Evolutionary conservation across 2,113 vertebrate genomes (phyloP), one percentile per base, ranked within the genome.

Genomic region (Hemichromis elongatus): DNA sequence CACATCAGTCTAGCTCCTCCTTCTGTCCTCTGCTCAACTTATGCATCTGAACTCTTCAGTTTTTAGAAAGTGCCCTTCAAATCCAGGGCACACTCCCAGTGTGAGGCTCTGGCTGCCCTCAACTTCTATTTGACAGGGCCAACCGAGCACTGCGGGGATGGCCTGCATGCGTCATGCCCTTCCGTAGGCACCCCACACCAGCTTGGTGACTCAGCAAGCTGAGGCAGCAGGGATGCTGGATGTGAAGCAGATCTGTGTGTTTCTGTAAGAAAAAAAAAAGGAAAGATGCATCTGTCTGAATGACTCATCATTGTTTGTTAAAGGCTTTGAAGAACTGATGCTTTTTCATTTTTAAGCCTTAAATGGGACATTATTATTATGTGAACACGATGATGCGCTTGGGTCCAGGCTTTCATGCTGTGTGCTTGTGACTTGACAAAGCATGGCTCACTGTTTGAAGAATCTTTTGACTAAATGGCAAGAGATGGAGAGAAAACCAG

Each of bases 171-270:
- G 82, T 93, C 92, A 92, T 77, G 75, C 56, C 86, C 80, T 75
- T 90, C 82, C 88, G 81, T 7, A 80, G 90, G 75, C 88, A 63
- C 70, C 80, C 50, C 85, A 84, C 84, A 70, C 53, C 79, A 79
- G 88, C 78, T 59, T 5, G 56, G 73, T 95, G 94, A 95, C 87
- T 96, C 94, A 92, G 86, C 89, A 56, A 61, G 45, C 54, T 9
- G 18, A 42, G 88, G 88, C 92, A 70, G 90, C 86, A 4, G 91
- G 90, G 57, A 54, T 42, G 57, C 86, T 90, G 85, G 84, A 83
- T 86, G 84, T 57, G 85, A 70, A 33, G 75, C 81, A 55, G 12
- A 84, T 86, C 63, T 75, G 45, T 86, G 79, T 28, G 55, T 81
- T 77, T 79, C 24, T 80, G 82, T 12, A 73, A 40, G 19, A 35